A percentile compares a stretch with the other conserved stretches of the same genome.
These are phyloP conservation scores for Montipora capitata DNA, from an alignment of 92 coral and sea anemone genomes.

Conservation along the genomic window DNA sequence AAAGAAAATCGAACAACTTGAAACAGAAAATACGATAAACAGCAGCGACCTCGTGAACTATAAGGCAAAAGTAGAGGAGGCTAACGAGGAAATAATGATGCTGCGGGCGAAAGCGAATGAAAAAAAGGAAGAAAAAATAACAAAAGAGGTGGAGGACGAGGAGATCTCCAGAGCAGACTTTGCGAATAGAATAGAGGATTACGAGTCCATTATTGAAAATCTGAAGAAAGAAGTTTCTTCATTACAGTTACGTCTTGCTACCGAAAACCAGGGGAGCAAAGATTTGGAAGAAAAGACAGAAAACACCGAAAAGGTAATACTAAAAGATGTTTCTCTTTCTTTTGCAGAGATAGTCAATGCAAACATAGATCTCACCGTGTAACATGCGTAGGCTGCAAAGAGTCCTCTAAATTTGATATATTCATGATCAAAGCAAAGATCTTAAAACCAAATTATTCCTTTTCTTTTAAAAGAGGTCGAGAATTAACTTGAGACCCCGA, in stretches of 20 bases:
- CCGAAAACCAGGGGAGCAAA: slow-evolving; percentile 52
- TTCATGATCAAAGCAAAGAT: no score
- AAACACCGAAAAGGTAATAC: slow-evolving; percentile 65
- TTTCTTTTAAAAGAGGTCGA: no score
- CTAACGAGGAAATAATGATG: slow-evolving; percentile 16
- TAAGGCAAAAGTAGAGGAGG: slow-evolving; percentile 29
- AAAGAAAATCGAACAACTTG: slow-evolving; percentile 66
- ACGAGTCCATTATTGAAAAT: slow-evolving; percentile 72
- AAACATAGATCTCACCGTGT: no score
- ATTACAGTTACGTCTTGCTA: slow-evolving; percentile 71
- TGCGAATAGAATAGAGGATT: slow-evolving; percentile 19
- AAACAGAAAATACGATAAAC: slow-evolving; percentile 62
- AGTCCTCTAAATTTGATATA: no score
- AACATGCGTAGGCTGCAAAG: no score
- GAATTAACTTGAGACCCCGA: no score
- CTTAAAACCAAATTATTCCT: no score
- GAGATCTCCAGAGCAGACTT: background rate
- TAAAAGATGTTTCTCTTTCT: no score
- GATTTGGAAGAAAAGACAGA: slow-evolving; percentile 71
- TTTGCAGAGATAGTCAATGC: no score
- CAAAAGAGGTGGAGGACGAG: background rate
- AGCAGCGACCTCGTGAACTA: slow-evolving; percentile 5
- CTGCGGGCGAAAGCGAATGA: background rate
- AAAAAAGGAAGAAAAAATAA: background rate
- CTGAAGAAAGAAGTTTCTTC: slow-evolving; percentile 79